Evolutionary conservation across 1,140 invertebrate genomes (phyloP).

Genomic region (Drosophila nigrodunni): DNA sequence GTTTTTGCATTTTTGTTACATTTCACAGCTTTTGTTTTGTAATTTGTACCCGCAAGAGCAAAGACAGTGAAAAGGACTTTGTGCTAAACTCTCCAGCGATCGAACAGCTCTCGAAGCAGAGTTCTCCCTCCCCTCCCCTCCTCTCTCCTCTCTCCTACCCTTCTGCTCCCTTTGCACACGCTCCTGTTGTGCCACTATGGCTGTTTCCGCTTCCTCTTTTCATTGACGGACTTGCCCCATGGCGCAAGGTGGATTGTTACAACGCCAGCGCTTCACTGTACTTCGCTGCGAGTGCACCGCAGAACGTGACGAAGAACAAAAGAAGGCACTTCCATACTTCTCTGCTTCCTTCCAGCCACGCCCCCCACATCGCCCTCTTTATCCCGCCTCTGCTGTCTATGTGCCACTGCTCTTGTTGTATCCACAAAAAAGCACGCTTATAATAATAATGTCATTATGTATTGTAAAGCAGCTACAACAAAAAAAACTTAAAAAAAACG

Average conservation of each 20-base stretch:
- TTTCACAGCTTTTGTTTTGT: slow-evolving; percentile 77
- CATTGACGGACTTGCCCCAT: not conserved
- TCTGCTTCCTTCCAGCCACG: not conserved
- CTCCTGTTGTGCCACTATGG: slow-evolving; percentile 46
- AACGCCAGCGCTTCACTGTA: slow-evolving; percentile 21
- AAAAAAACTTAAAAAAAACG: slow-evolving; percentile 26
- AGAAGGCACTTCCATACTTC: slow-evolving; percentile 77
- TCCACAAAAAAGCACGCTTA: slow-evolving; percentile 83
- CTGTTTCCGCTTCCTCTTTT: slow-evolving; percentile 76
- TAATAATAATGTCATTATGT: slow-evolving; percentile 81
- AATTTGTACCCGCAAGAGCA: slow-evolving; percentile 66
- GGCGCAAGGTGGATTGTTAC: slow-evolving; percentile 52
- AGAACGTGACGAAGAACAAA: slow-evolving; percentile 84
- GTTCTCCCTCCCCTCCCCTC: not conserved
- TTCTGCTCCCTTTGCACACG: not conserved
- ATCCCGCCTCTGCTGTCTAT: slow-evolving; percentile 7
- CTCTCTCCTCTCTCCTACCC: not conserved
- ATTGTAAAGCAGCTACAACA: slow-evolving; percentile 24
- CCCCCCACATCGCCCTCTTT: slow-evolving; percentile 16
- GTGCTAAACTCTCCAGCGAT: slow-evolving; percentile 58
- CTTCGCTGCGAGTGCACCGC: slow-evolving; percentile 59
- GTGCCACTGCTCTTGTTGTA: slow-evolving; percentile 68
- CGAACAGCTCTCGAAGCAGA: slow-evolving; percentile 64
- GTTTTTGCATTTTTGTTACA: slow-evolving; percentile 69
- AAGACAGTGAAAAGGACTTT: slow-evolving; percentile 30